Evolutionary conservation across 2,797 vertebrate genomes (phyloP).

Genomic region (Tangara arthus): DNA sequence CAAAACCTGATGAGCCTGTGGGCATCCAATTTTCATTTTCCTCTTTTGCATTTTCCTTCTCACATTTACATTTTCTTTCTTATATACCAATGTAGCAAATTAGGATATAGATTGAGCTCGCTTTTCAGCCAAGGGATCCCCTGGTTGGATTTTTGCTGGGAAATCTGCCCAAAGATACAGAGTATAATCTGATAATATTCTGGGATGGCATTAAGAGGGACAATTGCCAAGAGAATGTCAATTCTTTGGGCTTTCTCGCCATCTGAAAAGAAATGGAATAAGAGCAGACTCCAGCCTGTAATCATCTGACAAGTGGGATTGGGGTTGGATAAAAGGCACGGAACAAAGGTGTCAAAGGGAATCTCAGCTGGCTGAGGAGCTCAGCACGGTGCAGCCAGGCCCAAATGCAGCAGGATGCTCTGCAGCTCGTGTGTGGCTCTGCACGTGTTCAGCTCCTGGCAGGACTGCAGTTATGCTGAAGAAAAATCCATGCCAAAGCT

Average conservation of each 20-base stretch:
- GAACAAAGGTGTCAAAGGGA: slow-evolving; percentile 48
- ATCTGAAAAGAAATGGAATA: slow-evolving; percentile 21
- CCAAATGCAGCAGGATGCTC: background rate
- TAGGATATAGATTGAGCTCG: background rate
- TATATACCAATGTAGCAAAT: background rate
- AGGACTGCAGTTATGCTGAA: background rate
- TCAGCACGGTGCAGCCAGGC: background rate
- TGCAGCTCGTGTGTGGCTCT: background rate
- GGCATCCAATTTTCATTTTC: slow-evolving; percentile 24
- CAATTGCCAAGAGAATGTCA: slow-evolving; percentile 41
- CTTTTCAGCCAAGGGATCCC: background rate
- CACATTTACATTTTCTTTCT: background rate
- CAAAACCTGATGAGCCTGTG: background rate
- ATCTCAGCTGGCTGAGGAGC: background rate
- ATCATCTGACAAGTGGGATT: slow-evolving; percentile 1
- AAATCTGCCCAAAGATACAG: background rate
- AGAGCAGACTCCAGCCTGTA: slow-evolving; percentile 31
- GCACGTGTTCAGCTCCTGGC: background rate
- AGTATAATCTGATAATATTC: slow-evolving; percentile 9
- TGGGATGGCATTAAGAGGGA: slow-evolving; percentile 5
- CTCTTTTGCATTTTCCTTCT: background rate
- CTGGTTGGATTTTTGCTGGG: background rate
- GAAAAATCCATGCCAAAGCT: background rate
- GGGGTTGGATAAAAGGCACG: slow-evolving; percentile 12
- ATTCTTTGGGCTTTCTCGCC: slow-evolving; percentile 32